phyloP scores from a whole-genome alignment of 1,140 invertebrate species.

The Samia ricini region DNA sequence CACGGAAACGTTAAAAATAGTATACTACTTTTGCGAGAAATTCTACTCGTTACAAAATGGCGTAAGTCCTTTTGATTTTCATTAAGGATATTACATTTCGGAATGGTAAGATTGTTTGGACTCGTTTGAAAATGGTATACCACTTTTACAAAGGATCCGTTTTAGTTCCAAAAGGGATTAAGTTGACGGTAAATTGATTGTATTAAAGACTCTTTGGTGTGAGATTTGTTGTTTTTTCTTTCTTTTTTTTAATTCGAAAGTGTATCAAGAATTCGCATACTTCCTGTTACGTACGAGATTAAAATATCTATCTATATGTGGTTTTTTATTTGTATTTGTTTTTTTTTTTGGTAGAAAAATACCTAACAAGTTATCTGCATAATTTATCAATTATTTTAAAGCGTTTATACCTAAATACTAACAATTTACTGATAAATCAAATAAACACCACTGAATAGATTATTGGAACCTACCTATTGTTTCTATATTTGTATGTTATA shows the following conservation, averaged over 20 bases:
- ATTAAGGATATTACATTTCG: conserved; percentile 36
- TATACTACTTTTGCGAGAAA: conserved; percentile 53
- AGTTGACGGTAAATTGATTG: background rate
- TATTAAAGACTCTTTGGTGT: background rate
- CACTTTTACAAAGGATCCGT: conserved; percentile 33
- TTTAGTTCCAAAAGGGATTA: conserved; percentile 31
- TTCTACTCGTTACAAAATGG: conserved; percentile 26
- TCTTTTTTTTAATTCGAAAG: conserved; percentile 27
- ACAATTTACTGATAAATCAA: too few species aligned
- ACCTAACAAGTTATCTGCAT: too few species aligned
- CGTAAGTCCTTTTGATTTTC: conserved; percentile 22
- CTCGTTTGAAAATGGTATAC: conserved; percentile 61
- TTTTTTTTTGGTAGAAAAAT: too few species aligned
- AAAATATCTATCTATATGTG: conserved; percentile 31
- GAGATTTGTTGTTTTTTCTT: background rate
- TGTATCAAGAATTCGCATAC: conserved; percentile 22
- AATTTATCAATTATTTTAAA: too few species aligned
- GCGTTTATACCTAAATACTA: too few species aligned
- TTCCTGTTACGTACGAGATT: conserved; percentile 43
- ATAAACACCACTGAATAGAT: too few species aligned
- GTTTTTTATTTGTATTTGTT: too few species aligned
- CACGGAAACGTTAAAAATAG: conserved; percentile 34
- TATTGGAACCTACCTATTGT: too few species aligned
- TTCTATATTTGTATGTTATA: too few species aligned
- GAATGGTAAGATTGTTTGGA: conserved; percentile 1